Evolutionary conservation across 2,113 vertebrate species (phyloP), one percentile per base, ranked within the genome.

Genomic region (Myanophis thanlyinensis): DNA sequence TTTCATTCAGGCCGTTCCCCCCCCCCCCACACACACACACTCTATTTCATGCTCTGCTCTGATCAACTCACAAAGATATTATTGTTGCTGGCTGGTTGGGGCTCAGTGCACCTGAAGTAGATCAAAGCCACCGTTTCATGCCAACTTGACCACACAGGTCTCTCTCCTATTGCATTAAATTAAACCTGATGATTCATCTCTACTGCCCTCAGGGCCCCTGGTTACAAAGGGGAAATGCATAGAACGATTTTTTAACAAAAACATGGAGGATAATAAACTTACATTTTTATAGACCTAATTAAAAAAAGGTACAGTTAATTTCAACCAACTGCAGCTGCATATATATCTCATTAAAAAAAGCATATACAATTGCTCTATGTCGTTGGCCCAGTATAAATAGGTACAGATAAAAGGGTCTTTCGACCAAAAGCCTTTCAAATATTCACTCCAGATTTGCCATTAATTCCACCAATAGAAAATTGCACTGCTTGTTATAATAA

Each of bases 11-110:
- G 96, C 96, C 94, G 92, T 93, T 96, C 94, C 97, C 93, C 94
- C 96, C 93, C 95, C 93, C 90, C 88, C 84, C 35, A 89, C 95
- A 12, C 94, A 6, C 35, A 46, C 22, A 46, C 46, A 13, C 54
- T 40, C 73, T 59, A n/a, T 89, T 89, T 86, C 92, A 62, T 80
- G 59, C 89, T 95, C 30, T n/a, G 96, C 97, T 96, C 96, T 94
- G 94, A 97, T 96, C 95, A 96, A 97, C 95, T 97, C 96, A 98
- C 97, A 98, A 98, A 98, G 97, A 97, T 98, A 97, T 96, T 95
- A 97, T 97, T 98, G 97, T 98, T 96, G 94, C 96, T 95, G 94
- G 94, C 93, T 96, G 93, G 9, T 95, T 93, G 91, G 94, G 96
- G 95, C 93, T 95, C 93, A 40, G 59, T 96, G 97, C 97, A 98